Evolutionary conservation across 2,888 invertebrate species (phyloP).

Genomic region (Abrostola tripartita): DNA sequence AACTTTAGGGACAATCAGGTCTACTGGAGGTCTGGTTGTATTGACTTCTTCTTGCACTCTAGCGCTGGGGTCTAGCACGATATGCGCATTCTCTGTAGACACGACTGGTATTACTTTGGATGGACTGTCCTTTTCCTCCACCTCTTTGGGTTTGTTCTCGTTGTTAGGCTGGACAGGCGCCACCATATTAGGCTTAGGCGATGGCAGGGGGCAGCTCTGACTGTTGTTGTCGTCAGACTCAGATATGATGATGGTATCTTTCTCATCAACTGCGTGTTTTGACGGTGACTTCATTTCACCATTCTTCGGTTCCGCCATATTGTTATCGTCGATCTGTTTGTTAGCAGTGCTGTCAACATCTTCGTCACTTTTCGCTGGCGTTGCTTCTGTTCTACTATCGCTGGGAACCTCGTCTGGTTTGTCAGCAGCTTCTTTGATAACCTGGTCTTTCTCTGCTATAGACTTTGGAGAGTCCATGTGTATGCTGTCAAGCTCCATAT

Average conservation of each 20-base stretch:
- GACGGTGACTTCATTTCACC: constrained; percentile 73
- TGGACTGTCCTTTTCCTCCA: constrained; percentile 79
- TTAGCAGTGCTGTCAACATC: constrained; percentile 48
- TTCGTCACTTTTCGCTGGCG: constrained; percentile 57
- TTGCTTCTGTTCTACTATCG: constrained; percentile 56
- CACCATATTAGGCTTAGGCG: constrained; percentile 75
- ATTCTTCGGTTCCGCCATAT: constrained; percentile 67
- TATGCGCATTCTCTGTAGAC: constrained; percentile 81
- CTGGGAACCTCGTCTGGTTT: constrained; percentile 64
- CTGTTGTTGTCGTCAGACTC: constrained; percentile 86
- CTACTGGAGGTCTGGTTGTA: constrained; percentile 68
- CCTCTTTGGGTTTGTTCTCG: constrained; percentile 76
- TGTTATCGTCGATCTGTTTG: constrained; percentile 62
- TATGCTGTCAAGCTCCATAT: constrained; percentile 85
- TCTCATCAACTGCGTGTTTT: constrained; percentile 76
- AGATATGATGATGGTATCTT: constrained; percentile 84
- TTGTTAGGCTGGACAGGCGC: constrained; percentile 69
- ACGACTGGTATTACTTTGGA: constrained; percentile 82
- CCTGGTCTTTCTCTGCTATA: constrained; percentile 77
- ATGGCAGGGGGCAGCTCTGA: constrained; percentile 84
- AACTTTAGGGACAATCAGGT: constrained; percentile 75
- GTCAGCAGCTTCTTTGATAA: constrained; percentile 74
- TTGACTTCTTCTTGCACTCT: constrained; percentile 71
- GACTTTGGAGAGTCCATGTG: constrained; percentile 85
- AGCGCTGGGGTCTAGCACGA: constrained; percentile 78